Conservation (phyloP, 2,797 vertebrate species). For the Acanthornis magna region DNA sequence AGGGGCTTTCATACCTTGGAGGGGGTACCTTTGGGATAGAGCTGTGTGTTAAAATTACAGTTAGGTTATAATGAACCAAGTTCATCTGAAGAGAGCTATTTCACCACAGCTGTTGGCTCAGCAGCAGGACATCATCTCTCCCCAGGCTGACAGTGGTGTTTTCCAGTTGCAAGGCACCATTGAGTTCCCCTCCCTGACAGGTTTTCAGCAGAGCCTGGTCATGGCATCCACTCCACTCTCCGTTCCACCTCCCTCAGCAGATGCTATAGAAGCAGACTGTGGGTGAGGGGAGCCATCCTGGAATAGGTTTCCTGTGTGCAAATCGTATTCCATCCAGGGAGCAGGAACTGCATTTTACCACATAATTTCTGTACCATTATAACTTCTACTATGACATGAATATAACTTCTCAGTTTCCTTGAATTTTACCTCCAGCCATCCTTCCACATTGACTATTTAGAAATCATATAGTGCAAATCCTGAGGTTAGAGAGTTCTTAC, state of each 20-base stretch:
- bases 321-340: background rate
- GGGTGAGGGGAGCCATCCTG: background rate
- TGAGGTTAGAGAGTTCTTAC: background rate
- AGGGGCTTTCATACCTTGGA: background rate
- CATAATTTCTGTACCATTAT: background rate
- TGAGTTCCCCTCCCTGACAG: rapidly evolving
- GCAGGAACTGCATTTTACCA: background rate
- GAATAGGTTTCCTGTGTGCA: background rate
- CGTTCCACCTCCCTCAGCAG: background rate
- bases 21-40: background rate
- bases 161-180: background rate
- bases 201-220: background rate
- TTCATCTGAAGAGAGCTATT: background rate
- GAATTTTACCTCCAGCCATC: background rate
- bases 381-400: background rate
- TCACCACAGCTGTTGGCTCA: background rate
- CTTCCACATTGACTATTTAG: background rate
- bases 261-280: background rate
- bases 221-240: background rate
- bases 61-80: background rate
- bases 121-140: background rate
- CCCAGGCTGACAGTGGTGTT: background rate
- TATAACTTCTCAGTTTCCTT: background rate
- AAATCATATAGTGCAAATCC: background rate
- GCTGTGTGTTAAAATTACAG: rapidly evolving